Evolutionary conservation across 2,888 invertebrate species (phyloP).

Genomic region (Lagria hirta): DNA sequence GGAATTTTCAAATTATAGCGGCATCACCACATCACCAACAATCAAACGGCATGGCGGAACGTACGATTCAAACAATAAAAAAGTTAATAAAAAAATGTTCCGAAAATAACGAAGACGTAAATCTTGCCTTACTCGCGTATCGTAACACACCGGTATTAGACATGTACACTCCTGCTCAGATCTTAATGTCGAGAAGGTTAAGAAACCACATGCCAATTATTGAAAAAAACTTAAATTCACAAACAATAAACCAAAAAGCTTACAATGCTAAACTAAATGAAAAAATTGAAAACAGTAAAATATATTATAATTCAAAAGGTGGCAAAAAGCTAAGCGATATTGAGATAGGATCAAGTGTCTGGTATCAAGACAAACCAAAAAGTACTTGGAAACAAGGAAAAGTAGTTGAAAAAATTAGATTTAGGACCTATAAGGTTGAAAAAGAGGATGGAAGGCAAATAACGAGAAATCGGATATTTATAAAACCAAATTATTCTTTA

Average conservation of each 20-base stretch:
- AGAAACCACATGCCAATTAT: constrained; percentile 5
- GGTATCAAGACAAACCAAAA: constrained; percentile 8
- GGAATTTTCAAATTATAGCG: constrained; percentile 13
- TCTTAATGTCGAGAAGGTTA: constrained; percentile 8
- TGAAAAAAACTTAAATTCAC: constrained; percentile 2
- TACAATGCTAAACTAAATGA: constrained; percentile 1
- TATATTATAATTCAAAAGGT: constrained; percentile 2
- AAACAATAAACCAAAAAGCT: constrained; percentile 3
- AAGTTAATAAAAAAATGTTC: constrained; percentile 14
- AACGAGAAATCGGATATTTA: constrained; percentile 8
- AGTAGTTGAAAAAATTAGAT: constrained; percentile 11
- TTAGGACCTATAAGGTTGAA: constrained; percentile 13
- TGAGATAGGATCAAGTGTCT: neutral
- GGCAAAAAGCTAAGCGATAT: constrained; percentile 1
- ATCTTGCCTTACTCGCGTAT: constrained; percentile 7
- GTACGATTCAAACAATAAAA: constrained; percentile 21
- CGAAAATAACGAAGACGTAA: constrained; percentile 11
- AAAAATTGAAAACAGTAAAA: constrained; percentile 4
- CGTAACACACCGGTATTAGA: constrained; percentile 5
- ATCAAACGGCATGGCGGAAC: constrained; percentile 15
- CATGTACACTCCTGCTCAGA: constrained; percentile 7
- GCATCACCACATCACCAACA: constrained; percentile 16
- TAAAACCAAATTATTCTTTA: too few relatives aligned
- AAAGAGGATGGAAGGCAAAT: constrained; percentile 14
- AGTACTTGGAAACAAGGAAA: constrained; percentile 10